These are phyloP conservation scores for Diaperis boleti DNA, from an alignment of 2,888 invertebrate species.

Conservation along the genomic window DNA sequence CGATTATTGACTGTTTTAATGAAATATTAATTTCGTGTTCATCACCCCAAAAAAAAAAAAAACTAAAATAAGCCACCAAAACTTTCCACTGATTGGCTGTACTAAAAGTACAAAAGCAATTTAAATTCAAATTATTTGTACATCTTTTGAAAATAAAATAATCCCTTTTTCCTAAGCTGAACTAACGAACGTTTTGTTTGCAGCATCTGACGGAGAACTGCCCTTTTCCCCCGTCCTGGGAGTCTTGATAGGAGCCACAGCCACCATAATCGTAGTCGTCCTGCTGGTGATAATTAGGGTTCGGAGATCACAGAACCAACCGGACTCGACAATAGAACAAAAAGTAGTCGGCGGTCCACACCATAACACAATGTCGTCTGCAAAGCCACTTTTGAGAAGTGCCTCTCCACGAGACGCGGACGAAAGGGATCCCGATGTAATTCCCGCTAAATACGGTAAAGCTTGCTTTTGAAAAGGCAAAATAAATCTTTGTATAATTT, in stretches of 20 bases:
- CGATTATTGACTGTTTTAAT: too few species aligned
- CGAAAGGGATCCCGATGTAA: slow-evolving; percentile 79
- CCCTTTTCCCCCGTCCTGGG: slow-evolving; percentile 71
- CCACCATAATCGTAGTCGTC: slow-evolving; percentile 69
- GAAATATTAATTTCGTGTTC: too few species aligned
- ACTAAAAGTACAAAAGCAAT: too few species aligned
- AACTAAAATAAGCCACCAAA: too few species aligned
- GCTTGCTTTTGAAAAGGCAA: slow-evolving; percentile 35
- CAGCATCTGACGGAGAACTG: slow-evolving; percentile 71
- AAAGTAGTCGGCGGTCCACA: slow-evolving; percentile 63
- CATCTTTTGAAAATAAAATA: slow-evolving; percentile 18
- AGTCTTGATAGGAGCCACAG: slow-evolving; percentile 68
- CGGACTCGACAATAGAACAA: slow-evolving; percentile 63
- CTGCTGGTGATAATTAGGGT: slow-evolving; percentile 68
- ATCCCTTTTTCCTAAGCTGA: too few species aligned
- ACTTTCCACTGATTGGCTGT: too few species aligned
- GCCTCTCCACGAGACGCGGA: slow-evolving; percentile 66
- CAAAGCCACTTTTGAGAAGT: slow-evolving; percentile 63
- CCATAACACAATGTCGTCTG: slow-evolving; percentile 61
- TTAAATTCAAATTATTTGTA: not conserved
- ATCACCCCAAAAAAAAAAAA: too few species aligned
- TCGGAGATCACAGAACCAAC: slow-evolving; percentile 61
- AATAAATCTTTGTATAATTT: slow-evolving; percentile 31
- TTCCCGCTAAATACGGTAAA: slow-evolving; percentile 81
- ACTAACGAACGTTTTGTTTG: too few species aligned